These are phyloP conservation scores for Prosapia bicincta DNA, from an alignment of 2,888 invertebrate species.

Conservation along the genomic window DNA sequence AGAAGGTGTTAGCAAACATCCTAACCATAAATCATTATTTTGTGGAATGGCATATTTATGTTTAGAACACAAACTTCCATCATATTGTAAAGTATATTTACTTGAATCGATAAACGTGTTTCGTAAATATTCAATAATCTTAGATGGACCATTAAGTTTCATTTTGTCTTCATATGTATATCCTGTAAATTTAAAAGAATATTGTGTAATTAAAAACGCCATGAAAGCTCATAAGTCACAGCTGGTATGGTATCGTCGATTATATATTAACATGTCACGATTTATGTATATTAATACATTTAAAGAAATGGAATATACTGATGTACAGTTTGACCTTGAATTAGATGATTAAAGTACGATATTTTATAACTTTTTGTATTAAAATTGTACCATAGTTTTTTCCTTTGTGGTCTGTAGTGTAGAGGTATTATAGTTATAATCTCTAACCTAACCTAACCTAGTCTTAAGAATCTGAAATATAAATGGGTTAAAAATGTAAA, in stretches of 20 bases:
- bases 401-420: too few relatives aligned
- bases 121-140: conserved; percentile 78
- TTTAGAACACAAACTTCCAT: conserved; percentile 42
- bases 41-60: conserved; percentile 76
- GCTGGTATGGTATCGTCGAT: conserved; percentile 88
- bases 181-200: conserved; percentile 41
- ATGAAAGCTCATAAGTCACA: conserved; percentile 70
- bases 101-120: conserved; percentile 81
- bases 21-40: conserved; percentile 85
- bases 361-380: too few relatives aligned
- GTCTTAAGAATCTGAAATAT: too few relatives aligned
- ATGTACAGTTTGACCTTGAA: not conserved
- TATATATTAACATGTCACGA: conserved; percentile 85
- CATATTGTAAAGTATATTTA: conserved; percentile 79
- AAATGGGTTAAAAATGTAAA: too few relatives aligned
- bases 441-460: too few relatives aligned
- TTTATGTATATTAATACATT: conserved; percentile 90
- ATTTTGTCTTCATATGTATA: conserved; percentile 74
- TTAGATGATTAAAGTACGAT: not conserved
- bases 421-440: too few relatives aligned
- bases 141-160: conserved; percentile 81
- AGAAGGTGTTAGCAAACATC: conserved; percentile 88
- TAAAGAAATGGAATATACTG: conserved; percentile 53
- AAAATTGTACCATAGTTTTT: too few relatives aligned
- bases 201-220: conserved; percentile 29